Evolutionary conservation across 2,113 vertebrate genomes (phyloP).

Genomic region (Xiphophorus hellerii): DNA sequence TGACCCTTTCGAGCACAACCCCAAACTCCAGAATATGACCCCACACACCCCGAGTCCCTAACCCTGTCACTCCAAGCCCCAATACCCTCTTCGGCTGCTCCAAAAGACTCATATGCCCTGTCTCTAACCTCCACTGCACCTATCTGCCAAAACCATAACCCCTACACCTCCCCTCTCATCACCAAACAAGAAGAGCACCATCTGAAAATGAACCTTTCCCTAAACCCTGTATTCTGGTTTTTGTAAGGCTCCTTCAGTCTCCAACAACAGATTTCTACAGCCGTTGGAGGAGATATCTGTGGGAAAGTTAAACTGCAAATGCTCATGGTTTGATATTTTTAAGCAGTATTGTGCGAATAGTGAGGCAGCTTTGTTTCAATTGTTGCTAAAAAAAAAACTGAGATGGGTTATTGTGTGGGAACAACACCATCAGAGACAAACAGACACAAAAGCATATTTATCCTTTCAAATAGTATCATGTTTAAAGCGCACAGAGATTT

Average conservation of each 20-base stretch:
- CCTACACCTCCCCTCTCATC: constrained; percentile 74
- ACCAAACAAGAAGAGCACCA: constrained; percentile 69
- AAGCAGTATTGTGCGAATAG: constrained; percentile 22
- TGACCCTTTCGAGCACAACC: constrained; percentile 59
- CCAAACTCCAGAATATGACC: constrained; percentile 68
- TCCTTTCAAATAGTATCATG: constrained; percentile 28
- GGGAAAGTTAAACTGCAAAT: constrained; percentile 68
- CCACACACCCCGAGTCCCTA: constrained; percentile 70
- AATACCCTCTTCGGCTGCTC: constrained; percentile 56
- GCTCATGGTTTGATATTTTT: constrained; percentile 28
- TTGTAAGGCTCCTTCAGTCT: constrained; percentile 61
- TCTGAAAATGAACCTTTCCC: constrained; percentile 73
- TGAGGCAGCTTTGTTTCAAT: constrained; percentile 18
- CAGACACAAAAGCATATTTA: constrained; percentile 15
- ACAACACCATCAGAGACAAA: constrained; percentile 22
- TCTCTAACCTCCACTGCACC: constrained; percentile 69
- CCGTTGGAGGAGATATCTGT: constrained; percentile 45
- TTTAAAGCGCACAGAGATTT: constrained; percentile 17
- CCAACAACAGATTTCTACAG: constrained; percentile 46
- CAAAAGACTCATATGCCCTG: constrained; percentile 61
- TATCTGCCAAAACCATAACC: constrained; percentile 73
- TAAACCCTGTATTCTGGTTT: constrained; percentile 49
- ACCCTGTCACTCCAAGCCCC: constrained; percentile 79
- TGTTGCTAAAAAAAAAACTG: constrained; percentile 26
- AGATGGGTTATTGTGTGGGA: constrained; percentile 13